Conservation (phyloP, 2,797 vertebrate genomes). For the Trachurus trachurus region DNA sequence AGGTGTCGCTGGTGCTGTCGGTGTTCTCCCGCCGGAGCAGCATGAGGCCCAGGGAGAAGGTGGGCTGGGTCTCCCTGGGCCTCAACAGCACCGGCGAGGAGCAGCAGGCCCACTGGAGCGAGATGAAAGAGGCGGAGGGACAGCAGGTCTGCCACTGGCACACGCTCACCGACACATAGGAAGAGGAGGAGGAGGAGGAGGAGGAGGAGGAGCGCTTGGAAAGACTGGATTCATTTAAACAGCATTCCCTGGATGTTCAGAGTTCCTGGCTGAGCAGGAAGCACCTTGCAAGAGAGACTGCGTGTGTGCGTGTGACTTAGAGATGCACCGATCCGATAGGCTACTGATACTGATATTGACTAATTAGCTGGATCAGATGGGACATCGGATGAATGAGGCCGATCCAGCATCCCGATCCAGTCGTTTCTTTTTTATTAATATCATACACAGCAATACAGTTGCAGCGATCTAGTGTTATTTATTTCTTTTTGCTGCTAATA, state of each 20-base stretch:
- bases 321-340: too few relatives aligned
- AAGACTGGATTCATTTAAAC: conserved; percentile 1
- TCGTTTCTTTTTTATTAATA: too few relatives aligned
- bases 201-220: conserved; percentile 44
- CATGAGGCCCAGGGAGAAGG: conserved; percentile 93
- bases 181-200: too few relatives aligned
- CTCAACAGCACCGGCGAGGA: conserved; percentile 96
- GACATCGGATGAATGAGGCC: too few relatives aligned
- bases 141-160: conserved; percentile 98
- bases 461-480: too few relatives aligned
- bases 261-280: conserved; percentile 16
- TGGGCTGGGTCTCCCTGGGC: conserved; percentile 97
- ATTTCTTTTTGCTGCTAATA: too few relatives aligned
- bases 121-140: conserved; percentile 96
- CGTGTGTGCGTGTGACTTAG: conserved; percentile 28
- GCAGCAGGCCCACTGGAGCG: conserved; percentile 94
- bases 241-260: conserved; percentile 14
- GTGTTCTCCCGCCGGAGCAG: conserved; percentile 95
- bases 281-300: conserved; percentile 21
- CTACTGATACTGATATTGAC: too few relatives aligned
- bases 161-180: conserved; percentile 90
- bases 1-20: conserved; percentile 94
- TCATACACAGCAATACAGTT: too few relatives aligned
- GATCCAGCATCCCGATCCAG: too few relatives aligned
- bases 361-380: too few relatives aligned